A percentile compares a stretch with the other conserved stretches of the same genome.
Evolutionary conservation across 2,113 vertebrate genomes (phyloP).

Genomic region (Podarcis muralis): DNA sequence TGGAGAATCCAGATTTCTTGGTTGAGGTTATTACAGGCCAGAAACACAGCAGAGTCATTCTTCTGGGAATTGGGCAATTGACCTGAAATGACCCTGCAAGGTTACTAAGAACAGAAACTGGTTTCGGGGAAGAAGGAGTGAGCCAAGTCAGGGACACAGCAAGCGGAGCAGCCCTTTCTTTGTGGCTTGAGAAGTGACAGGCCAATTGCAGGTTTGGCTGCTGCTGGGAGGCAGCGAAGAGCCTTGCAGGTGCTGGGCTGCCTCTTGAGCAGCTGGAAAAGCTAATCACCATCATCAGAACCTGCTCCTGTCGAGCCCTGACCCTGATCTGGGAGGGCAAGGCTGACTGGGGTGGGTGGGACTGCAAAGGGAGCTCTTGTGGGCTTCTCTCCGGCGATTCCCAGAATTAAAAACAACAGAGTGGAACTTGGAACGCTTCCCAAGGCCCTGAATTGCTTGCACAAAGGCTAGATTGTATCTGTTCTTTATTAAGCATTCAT

Average conservation of each 20-base stretch:
- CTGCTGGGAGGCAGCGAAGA: not conserved
- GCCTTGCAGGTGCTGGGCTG: not conserved
- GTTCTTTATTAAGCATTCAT: too few relatives aligned
- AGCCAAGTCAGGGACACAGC: too few relatives aligned
- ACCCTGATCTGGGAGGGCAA: not conserved
- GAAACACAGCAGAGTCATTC: not conserved
- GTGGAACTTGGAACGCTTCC: too few relatives aligned
- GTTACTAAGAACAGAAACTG: not conserved
- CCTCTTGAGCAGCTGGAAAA: not conserved
- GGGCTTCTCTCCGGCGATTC: not conserved
- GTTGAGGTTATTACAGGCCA: not conserved
- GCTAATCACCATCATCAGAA: not conserved
- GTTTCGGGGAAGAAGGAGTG: too few relatives aligned
- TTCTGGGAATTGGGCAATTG: not conserved
- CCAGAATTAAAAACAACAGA: too few relatives aligned
- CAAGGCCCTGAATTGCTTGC: too few relatives aligned
- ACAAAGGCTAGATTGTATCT: too few relatives aligned
- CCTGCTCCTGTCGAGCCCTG: not conserved
- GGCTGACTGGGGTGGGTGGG: not conserved
- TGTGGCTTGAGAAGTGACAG: not conserved
- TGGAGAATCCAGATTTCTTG: not conserved
- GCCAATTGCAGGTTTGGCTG: not conserved
- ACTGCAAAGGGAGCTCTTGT: not conserved
- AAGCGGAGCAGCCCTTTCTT: not conserved
- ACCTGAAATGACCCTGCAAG: not conserved